A percentile compares a stretch with the other conserved stretches of the same genome.
phyloP scores from a whole-genome alignment of 2,888 invertebrate genomes.

The Micropterix aruncella region DNA sequence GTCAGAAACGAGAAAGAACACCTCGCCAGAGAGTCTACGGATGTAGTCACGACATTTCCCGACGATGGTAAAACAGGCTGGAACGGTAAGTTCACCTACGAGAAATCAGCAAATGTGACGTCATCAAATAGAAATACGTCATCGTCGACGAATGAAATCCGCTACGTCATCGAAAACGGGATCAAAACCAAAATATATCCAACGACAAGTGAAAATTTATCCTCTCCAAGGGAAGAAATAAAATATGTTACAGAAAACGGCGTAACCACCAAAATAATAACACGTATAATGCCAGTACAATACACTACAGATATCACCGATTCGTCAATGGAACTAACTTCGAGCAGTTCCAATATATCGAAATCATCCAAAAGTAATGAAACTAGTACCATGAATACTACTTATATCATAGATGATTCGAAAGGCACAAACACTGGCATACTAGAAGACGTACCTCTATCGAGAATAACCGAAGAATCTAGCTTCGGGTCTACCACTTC shows the following conservation, averaged over 20 bases:
- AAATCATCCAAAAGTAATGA: no score
- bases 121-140: slow-evolving; percentile 29
- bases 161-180: slow-evolving; percentile 35
- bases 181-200: slow-evolving; percentile 31
- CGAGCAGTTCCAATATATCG: no score
- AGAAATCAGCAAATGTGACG: slow-evolving; percentile 28
- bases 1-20: slow-evolving; percentile 33
- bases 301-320: no score
- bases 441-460: no score
- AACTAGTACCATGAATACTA: no score
- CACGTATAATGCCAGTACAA: no score
- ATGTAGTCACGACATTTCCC: slow-evolving; percentile 22
- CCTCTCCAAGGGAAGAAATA: no score
- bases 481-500: not conserved
- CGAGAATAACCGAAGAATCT: slow-evolving; percentile 6
- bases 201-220: no score
- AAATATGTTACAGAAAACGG: not conserved
- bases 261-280: not conserved
- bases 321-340: no score
- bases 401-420: no score
- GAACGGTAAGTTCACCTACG: slow-evolving; percentile 42
- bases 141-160: slow-evolving; percentile 31
- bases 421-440: no score
- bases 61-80: slow-evolving; percentile 31
- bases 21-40: slow-evolving; percentile 26